Evolutionary conservation across 2,113 vertebrate species (phyloP), one percentile per base, ranked within the genome.

Genomic region (Platysternon megacephalum): DNA sequence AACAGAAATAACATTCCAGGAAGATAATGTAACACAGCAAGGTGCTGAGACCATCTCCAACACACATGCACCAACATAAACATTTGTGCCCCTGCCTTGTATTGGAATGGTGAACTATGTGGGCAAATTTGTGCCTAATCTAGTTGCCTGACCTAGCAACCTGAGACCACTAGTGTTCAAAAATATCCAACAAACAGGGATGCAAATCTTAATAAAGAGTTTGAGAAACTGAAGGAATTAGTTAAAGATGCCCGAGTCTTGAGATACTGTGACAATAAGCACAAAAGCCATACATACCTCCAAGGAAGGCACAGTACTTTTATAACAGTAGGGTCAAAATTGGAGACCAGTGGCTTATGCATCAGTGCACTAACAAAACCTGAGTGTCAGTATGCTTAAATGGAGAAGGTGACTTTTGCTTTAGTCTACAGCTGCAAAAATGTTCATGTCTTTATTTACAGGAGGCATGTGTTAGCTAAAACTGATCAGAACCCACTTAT

Each of bases 401-500:
- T 87, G 87, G 42, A 85, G 93, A 95, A 87, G 68, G 1, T 12
- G 11, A 89, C 80, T 95, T 93, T 90, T 76, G 93, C 84, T 72
- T 5, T 2, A 91, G 58, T 16, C 28, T 90, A 85, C 1, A 0
- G 74, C 8, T 82, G 42, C 68, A 85, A 93, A 92, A 96, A 49
- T 51, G 85, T 93, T 48, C 53, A 55, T 53, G 29, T 90, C 35
- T 89, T 94, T 96, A 90, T 96, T 96, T 94, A 96, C 90, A 42
- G 79, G n/a, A 96, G 68, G 82, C 88, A 76, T 81, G 16, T 32
- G 42, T 91, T 85, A 93, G 93, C 96, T 94, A 82, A 96, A 97
- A 96, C 93, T 93, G 93, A 85, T 94, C 93, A 96, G 91, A 96
- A 96, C 95, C 86, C 91, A 93, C 89, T 93, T 91, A 94, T 16